Evolutionary conservation across 2,888 invertebrate genomes (phyloP), one percentile per base, ranked within the genome.

Genomic region (Vanessa cardui): DNA sequence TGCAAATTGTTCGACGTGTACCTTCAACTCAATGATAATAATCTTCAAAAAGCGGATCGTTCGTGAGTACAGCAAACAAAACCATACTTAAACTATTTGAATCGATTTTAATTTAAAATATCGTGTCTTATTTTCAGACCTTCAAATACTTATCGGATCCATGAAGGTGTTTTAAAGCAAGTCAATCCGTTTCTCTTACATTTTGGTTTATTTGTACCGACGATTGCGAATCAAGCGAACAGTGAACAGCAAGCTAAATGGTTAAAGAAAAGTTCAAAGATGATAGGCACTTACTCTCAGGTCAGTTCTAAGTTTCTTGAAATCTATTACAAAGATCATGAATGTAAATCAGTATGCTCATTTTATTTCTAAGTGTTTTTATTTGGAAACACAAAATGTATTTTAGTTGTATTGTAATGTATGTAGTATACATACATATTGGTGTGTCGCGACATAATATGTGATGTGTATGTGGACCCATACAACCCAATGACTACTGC

Each of bases 271-370:
- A 97, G 97, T 0, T 47, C 96, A 95, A 94, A 94, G 90, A 77
- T 96, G 95, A 95, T 98, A 73, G 98, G 98, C 63, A 98, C 98
- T 15, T 99, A 99, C 84, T 98, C 98, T 58, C 99, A 96, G 94
- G 96, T 96, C 12, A 39, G 39, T 39, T 39, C 39, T 12, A 39
- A 39, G 12, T 26, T 26, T 26, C 26, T 5, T 26, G 26, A 26
- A 26, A 26, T 5, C 26, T 26, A 26, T 26, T 26, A 26, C 2
- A 26, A 4, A 26, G 26, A 26, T 26, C 26, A 26, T 26, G 26
- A 26, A 26, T 2, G 26, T 26, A 5, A 26, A 26, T 26, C 26
- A 26, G 2, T n/a, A n/a, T n/a, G n/a, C n/a, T n/a, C n/a, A n/a
- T n/a, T n/a, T n/a, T n/a, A n/a, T n/a, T n/a, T n/a, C n/a, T n/a